Evolutionary conservation across 30 jellyfish, hydroid and myxozoan genomes (phyloP).

Genomic region (Aurelia coerulea): DNA sequence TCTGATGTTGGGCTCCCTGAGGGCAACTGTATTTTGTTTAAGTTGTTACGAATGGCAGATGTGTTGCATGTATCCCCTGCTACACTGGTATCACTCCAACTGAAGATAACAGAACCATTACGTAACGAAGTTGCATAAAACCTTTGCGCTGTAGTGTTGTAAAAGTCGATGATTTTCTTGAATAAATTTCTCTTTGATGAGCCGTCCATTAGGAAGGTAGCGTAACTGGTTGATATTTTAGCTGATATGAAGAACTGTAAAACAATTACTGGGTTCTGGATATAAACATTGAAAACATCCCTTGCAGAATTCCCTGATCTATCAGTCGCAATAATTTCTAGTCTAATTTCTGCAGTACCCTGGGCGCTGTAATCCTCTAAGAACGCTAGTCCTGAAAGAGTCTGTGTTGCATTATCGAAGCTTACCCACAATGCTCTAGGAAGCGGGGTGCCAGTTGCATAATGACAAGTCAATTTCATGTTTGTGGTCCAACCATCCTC

Average conservation of each 20-base stretch:
- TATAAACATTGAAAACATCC: slow-evolving; percentile 58
- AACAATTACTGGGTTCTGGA: slow-evolving; percentile 18
- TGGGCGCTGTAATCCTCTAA: slow-evolving; percentile 41
- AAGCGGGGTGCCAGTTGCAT: slow-evolving; percentile 30
- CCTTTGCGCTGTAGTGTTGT: slow-evolving; percentile 15
- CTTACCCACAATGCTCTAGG: slow-evolving; percentile 46
- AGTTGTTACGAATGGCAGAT: slow-evolving; percentile 17
- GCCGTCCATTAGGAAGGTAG: slow-evolving; percentile 32
- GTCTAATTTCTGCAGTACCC: slow-evolving; percentile 15
- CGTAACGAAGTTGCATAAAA: slow-evolving; percentile 24
- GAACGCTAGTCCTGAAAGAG: slow-evolving; percentile 51
- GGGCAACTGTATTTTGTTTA: slow-evolving; percentile 1
- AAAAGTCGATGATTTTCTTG: slow-evolving; percentile 38
- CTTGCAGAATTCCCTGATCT: slow-evolving; percentile 41
- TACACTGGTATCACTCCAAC: slow-evolving; percentile 65
- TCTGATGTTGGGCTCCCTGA: slow-evolving; percentile 54
- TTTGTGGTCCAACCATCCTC: slow-evolving; percentile 65
- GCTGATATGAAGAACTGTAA: slow-evolving; percentile 47
- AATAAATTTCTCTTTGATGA: slow-evolving; percentile 23
- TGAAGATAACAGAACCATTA: slow-evolving; percentile 56
- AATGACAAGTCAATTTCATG: slow-evolving; percentile 33
- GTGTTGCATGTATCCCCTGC: slow-evolving; percentile 40
- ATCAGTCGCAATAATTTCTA: slow-evolving; percentile 48
- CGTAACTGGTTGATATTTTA: slow-evolving; percentile 6
- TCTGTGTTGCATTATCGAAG: slow-evolving; percentile 50